Percentiles rank a stretch among this genome's conserved stretches.
These are phyloP conservation scores for Zele albiditarsus DNA, from an alignment of 2,888 invertebrate species.

Conservation along the genomic window DNA sequence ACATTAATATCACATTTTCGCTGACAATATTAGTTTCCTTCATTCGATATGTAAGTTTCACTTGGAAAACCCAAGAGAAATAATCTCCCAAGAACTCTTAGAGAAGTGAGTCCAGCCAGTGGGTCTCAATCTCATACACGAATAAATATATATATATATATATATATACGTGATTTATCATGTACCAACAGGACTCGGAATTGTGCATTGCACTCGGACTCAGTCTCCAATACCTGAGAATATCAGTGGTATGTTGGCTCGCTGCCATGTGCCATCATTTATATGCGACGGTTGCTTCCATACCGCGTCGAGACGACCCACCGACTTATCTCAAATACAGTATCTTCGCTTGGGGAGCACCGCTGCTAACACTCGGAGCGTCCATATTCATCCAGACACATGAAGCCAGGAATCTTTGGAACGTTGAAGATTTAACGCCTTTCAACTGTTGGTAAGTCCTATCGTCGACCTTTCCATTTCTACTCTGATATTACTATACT, in stretches of 20 bases:
- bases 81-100: background rate
- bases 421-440: slow-evolving; percentile 72
- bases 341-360: slow-evolving; percentile 80
- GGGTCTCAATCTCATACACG: slow-evolving; percentile 9
- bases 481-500: background rate
- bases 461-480: slow-evolving; percentile 4
- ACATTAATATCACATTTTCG: slow-evolving; percentile 31
- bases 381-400: slow-evolving; percentile 75
- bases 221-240: slow-evolving; percentile 78
- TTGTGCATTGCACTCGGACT: slow-evolving; percentile 78
- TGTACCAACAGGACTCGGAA: slow-evolving; percentile 76
- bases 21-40: slow-evolving; percentile 37
- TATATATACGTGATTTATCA: slow-evolving; percentile 31
- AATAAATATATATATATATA: background rate
- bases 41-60: slow-evolving; percentile 28
- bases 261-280: slow-evolving; percentile 80
- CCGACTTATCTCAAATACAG: slow-evolving; percentile 75
- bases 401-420: slow-evolving; percentile 73
- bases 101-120: background rate
- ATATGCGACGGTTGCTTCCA: slow-evolving; percentile 72
- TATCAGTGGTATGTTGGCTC: slow-evolving; percentile 81
- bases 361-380: slow-evolving; percentile 75
- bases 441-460: slow-evolving; percentile 76
- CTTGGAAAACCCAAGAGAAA: slow-evolving; percentile 10
- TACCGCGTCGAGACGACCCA: slow-evolving; percentile 68